These are phyloP conservation scores for Sinohyriopsis cumingii DNA, from an alignment of 2,888 invertebrate genomes.

Conservation along the genomic window DNA sequence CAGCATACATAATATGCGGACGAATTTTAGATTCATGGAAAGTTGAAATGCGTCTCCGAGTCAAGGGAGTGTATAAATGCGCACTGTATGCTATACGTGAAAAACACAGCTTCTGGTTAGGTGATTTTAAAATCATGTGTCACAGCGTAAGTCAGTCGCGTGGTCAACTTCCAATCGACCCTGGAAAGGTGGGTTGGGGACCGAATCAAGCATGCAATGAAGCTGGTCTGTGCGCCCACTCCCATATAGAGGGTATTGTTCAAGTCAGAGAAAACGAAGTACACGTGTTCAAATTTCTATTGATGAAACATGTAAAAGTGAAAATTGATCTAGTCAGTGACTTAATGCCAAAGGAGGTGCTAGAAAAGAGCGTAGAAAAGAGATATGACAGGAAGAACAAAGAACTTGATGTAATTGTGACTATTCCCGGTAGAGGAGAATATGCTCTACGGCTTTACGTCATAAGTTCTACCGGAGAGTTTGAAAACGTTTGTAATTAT, in stretches of 20 bases:
- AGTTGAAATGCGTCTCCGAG: constrained; percentile 46
- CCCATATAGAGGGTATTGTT: constrained; percentile 51
- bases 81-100: constrained; percentile 49
- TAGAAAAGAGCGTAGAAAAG: not conserved
- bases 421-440: constrained; percentile 46
- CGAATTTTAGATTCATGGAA: constrained; percentile 36
- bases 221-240: constrained; percentile 48
- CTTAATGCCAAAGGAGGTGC: constrained; percentile 7
- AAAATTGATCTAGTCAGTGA: constrained; percentile 5
- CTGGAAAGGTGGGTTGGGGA: constrained; percentile 55
- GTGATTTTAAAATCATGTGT: constrained; percentile 59
- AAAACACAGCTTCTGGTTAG: constrained; percentile 38
- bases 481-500: constrained; percentile 41
- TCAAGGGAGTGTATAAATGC: constrained; percentile 51
- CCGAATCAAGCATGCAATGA: constrained; percentile 35
- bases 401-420: constrained; percentile 31
- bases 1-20: constrained; percentile 29
- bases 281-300: constrained; percentile 35
- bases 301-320: constrained; percentile 5
- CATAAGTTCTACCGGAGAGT: constrained; percentile 17
- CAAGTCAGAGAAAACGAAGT: constrained; percentile 37
- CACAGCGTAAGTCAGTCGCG: constrained; percentile 27
- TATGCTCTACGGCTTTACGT: constrained; percentile 56
- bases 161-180: constrained; percentile 53
- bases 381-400: constrained; percentile 5